A percentile compares a stretch with the other conserved stretches of the same genome.
phyloP scores from a whole-genome alignment of 2,888 invertebrate genomes.

The Drosophila anomelani region DNA sequence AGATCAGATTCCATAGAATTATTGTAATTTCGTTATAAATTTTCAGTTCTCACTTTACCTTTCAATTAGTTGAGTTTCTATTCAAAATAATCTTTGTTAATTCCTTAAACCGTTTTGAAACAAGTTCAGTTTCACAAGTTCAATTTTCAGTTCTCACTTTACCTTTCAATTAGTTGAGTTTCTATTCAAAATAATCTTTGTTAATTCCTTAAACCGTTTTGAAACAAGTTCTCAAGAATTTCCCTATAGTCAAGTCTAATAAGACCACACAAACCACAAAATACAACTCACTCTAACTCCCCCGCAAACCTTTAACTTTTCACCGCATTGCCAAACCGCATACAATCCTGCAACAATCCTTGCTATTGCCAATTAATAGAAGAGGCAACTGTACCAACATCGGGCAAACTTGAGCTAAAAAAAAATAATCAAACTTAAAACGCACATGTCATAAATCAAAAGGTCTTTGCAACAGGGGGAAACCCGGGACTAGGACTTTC shows the following conservation, averaged over 20 bases:
- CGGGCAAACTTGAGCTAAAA: constrained; percentile 35
- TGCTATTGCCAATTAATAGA: constrained; percentile 46
- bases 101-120: background rate
- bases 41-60: too few relatives aligned
- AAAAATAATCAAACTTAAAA: constrained; percentile 52
- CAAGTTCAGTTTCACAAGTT: too few relatives aligned
- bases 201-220: background rate
- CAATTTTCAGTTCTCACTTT: background rate
- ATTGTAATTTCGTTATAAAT: background rate
- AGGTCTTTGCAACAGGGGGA: constrained; percentile 48
- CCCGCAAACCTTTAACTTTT: background rate
- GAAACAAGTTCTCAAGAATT: background rate
- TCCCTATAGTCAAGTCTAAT: background rate
- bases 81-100: too few relatives aligned
- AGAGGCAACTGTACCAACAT: constrained; percentile 28
- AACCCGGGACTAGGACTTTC: constrained; percentile 42
- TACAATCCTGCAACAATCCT: constrained; percentile 34
- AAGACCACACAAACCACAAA: background rate
- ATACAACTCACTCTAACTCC: background rate
- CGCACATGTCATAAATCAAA: constrained; percentile 78
- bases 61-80: too few relatives aligned
- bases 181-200: too few relatives aligned
- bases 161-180: too few relatives aligned
- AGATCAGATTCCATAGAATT: too few relatives aligned
- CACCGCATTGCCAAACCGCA: constrained; percentile 7